phyloP scores from a whole-genome alignment of 2,113 vertebrate genomes.

The Chitala chitala region DNA sequence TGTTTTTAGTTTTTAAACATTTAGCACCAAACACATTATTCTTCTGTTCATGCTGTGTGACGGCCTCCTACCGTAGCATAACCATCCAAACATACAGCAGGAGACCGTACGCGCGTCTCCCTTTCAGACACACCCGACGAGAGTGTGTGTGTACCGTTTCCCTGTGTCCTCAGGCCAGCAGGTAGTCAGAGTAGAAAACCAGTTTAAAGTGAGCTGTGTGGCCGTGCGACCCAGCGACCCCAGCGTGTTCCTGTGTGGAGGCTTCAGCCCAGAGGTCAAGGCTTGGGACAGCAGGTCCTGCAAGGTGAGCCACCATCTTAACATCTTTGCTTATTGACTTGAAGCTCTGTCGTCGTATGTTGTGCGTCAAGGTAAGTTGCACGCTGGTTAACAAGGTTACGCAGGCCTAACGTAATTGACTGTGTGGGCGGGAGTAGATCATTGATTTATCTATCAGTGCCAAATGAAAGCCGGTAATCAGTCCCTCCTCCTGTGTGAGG shows the following conservation, averaged over 20 bases:
- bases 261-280: constrained; percentile 82
- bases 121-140: no score
- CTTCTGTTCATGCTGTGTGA: not conserved
- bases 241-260: constrained; percentile 79
- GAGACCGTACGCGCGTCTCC: no score
- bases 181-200: constrained; percentile 65
- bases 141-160: not conserved
- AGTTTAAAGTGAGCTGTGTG: constrained; percentile 75
- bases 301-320: constrained; percentile 66
- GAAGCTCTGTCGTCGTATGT: no score
- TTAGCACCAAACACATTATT: not conserved
- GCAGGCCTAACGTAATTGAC: no score
- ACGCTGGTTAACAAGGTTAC: no score
- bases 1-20: constrained; percentile 1
- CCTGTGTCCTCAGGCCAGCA: constrained; percentile 65
- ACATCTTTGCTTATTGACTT: constrained; percentile 3
- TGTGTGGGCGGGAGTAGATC: no score
- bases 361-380: no score
- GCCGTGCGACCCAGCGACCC: constrained; percentile 73
- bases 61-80: not conserved
- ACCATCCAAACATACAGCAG: not conserved
- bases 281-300: constrained; percentile 83
- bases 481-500: no score
- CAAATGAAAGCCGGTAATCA: no score
- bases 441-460: no score